These are phyloP conservation scores for Bombus difficillimus DNA, from an alignment of 1,140 invertebrate genomes.

Conservation along the genomic window DNA sequence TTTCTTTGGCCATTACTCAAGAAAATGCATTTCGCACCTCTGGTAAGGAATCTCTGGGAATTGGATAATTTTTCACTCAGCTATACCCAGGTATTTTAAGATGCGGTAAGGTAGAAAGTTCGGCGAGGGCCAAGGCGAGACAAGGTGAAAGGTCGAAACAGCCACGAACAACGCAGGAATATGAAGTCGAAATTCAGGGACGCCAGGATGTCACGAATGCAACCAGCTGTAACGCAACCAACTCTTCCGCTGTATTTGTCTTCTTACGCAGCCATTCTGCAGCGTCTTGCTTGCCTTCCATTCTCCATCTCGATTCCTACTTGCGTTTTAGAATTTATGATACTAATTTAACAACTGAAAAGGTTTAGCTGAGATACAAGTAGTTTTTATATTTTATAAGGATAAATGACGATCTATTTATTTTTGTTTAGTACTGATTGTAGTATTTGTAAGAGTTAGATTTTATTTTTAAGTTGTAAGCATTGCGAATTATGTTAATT, in stretches of 20 bases:
- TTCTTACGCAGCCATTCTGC: conserved; percentile 41
- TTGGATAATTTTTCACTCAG: conserved; percentile 64
- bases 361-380: no score
- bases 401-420: no score
- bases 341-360: no score
- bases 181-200: conserved; percentile 31
- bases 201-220: conserved; percentile 16
- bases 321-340: neutral
- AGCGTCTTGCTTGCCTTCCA: conserved; percentile 5
- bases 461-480: no score
- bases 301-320: neutral
- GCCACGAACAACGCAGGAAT: conserved; percentile 9
- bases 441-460: no score
- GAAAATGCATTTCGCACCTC: conserved; percentile 30
- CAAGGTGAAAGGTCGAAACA: neutral
- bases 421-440: no score
- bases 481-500: no score
- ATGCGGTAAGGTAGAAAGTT: conserved; percentile 18
- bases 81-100: conserved; percentile 19
- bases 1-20: conserved; percentile 17
- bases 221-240: conserved; percentile 53
- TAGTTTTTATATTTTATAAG: no score
- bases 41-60: conserved; percentile 35
- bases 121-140: neutral
- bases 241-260: conserved; percentile 55